These are phyloP conservation scores for Eumerus sabulonum DNA, from an alignment of 2,888 invertebrate genomes.

Conservation along the genomic window DNA sequence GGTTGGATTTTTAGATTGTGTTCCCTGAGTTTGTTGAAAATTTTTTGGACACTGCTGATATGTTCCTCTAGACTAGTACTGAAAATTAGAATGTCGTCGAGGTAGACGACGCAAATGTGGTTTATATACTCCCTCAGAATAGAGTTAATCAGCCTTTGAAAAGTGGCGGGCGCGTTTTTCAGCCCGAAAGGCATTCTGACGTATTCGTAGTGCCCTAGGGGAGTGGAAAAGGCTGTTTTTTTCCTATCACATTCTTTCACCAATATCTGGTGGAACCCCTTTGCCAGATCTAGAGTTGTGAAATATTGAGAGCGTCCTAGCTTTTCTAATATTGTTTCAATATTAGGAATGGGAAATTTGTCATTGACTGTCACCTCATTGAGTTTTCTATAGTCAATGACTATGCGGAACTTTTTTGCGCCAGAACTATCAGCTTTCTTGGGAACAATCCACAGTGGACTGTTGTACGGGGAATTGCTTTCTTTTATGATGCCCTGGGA, in stretches of 20 bases:
- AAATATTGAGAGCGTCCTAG: conserved; percentile 4
- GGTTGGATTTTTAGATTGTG: conserved; percentile 62
- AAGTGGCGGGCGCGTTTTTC: conserved; percentile 13
- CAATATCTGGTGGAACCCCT: conserved; percentile 68
- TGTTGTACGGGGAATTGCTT: conserved; percentile 11
- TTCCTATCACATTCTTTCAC: no score
- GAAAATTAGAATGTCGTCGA: conserved; percentile 2
- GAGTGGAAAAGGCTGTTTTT: no score
- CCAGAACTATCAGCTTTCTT: not conserved
- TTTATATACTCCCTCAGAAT: conserved; percentile 15
- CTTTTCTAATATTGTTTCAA: conserved; percentile 26
- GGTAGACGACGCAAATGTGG: not conserved
- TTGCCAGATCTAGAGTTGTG: conserved; percentile 25
- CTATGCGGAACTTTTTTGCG: conserved; percentile 15
- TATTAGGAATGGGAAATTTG: conserved; percentile 19
- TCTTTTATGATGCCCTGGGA: conserved; percentile 12
- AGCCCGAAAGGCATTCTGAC: conserved; percentile 1
- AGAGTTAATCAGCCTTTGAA: conserved; percentile 33
- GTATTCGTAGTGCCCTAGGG: no score
- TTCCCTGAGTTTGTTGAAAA: conserved; percentile 13
- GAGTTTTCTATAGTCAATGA: conserved; percentile 28
- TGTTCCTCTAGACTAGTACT: conserved; percentile 12
- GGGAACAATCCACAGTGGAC: conserved; percentile 5
- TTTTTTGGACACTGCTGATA: conserved; percentile 11
- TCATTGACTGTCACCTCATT: conserved; percentile 9